Conservation (phyloP, 64 coral and sea anemone species). For the Dendrophyllia cribrosa region DNA sequence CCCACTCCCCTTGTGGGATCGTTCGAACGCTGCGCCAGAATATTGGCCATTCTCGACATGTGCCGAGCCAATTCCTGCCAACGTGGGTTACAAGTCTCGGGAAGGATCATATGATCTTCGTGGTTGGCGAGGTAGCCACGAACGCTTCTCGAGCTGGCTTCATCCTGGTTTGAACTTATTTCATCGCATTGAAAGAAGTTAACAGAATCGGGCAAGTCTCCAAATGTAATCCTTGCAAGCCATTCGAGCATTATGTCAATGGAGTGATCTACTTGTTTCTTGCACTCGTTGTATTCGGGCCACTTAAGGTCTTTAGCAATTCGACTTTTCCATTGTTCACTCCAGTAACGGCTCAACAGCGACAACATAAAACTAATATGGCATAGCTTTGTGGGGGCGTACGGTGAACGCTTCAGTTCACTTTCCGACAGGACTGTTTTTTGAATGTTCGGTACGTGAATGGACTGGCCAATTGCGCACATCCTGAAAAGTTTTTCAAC, state of each 20-base stretch:
- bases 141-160: background rate
- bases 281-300: slow-evolving; percentile 44
- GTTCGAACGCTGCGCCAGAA: slow-evolving; percentile 69
- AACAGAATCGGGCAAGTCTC: slow-evolving; percentile 32
- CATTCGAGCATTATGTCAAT: slow-evolving; percentile 65
- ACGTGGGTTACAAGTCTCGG: slow-evolving; percentile 19
- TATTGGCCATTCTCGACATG: slow-evolving; percentile 78
- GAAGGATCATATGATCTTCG: background rate
- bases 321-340: slow-evolving; percentile 42
- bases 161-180: background rate
- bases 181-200: slow-evolving; percentile 4
- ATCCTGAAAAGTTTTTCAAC: slow-evolving; percentile 59
- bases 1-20: slow-evolving; percentile 78
- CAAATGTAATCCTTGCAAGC: slow-evolving; percentile 43
- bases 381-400: slow-evolving; percentile 1
- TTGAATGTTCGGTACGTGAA: slow-evolving; percentile 64
- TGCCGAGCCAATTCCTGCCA: slow-evolving; percentile 76
- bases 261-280: slow-evolving; percentile 31
- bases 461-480: slow-evolving; percentile 54
- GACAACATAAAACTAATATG: background rate
- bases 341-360: slow-evolving; percentile 32
- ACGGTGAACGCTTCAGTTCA: background rate
- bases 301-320: slow-evolving; percentile 39
- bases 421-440: slow-evolving; percentile 1
- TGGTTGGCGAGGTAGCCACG: background rate